phyloP scores from a whole-genome alignment of 2,113 vertebrate species.

The Trematomus loennbergii region DNA sequence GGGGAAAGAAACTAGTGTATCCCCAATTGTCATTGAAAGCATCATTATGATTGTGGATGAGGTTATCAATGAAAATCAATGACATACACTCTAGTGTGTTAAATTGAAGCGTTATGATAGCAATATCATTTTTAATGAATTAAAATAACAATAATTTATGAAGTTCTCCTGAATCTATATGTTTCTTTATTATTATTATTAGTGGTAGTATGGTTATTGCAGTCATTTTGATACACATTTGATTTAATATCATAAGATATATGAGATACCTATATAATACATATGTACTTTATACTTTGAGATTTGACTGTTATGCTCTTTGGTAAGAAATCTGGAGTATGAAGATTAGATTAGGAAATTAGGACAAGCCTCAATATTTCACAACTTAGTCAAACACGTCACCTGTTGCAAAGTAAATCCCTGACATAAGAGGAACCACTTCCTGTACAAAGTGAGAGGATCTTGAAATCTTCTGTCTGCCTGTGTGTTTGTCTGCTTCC shows the following conservation, averaged over 20 bases:
- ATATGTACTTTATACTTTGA: neutral
- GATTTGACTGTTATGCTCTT: slow-evolving; percentile 8
- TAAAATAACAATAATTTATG: neutral
- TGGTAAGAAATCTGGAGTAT: neutral
- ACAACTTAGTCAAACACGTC: slow-evolving; percentile 58
- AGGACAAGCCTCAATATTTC: slow-evolving; percentile 46
- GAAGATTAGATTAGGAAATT: slow-evolving; percentile 29
- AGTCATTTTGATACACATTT: neutral
- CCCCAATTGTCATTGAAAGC: neutral
- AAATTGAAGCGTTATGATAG: neutral
- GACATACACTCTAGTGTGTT: neutral
- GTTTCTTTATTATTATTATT: neutral
- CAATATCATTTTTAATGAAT: neutral
- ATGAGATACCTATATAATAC: too few relatives aligned
- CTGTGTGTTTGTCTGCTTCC: slow-evolving; percentile 16
- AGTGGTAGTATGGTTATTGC: neutral
- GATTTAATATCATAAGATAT: slow-evolving; percentile 3
- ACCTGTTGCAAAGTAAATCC: slow-evolving; percentile 30
- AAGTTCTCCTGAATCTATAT: neutral
- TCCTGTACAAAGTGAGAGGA: slow-evolving; percentile 49
- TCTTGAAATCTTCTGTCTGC: slow-evolving; percentile 29
- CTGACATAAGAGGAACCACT: slow-evolving; percentile 40
- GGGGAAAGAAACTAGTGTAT: neutral
- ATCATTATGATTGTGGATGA: neutral
- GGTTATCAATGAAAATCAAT: slow-evolving; percentile 5